These are phyloP conservation scores for Dendrophyllia cribrosa DNA, from an alignment of 64 coral and sea anemone genomes.

Conservation along the genomic window DNA sequence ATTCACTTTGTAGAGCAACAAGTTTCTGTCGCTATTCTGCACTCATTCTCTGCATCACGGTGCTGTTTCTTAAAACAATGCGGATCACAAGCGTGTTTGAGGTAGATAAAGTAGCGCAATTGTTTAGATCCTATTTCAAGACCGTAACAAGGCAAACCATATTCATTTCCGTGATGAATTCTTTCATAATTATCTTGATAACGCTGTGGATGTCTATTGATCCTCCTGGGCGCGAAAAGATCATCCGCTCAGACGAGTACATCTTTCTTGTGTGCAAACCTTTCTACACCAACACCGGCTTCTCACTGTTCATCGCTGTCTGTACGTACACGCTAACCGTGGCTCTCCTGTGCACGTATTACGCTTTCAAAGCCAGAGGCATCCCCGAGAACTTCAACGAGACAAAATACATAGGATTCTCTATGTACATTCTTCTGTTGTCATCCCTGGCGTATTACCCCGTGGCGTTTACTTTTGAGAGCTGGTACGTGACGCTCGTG, in stretches of 20 bases:
- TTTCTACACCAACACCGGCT: no score
- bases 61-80: no score
- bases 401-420: no score
- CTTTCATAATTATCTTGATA: background rate
- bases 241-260: no score
- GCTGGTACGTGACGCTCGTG: no score
- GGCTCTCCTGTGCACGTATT: conserved; percentile 30
- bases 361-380: conserved; percentile 71
- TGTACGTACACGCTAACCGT: background rate
- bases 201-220: conserved; percentile 33
- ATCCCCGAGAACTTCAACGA: no score
- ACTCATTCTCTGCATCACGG: no score
- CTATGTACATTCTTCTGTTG: conserved; percentile 1
- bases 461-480: no score
- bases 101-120: conserved; percentile 14
- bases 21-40: no score
- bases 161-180: background rate
- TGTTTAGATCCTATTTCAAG: conserved; percentile 32
- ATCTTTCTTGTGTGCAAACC: no score
- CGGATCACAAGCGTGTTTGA: conserved; percentile 7
- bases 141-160: conserved; percentile 30
- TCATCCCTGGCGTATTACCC: conserved; percentile 73
- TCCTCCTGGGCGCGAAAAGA: conserved; percentile 7
- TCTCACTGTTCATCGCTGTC: conserved; percentile 14
- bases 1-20: background rate